Evolutionary conservation across 2,888 invertebrate species (phyloP).

Genomic region (Drosophila koepferae): DNA sequence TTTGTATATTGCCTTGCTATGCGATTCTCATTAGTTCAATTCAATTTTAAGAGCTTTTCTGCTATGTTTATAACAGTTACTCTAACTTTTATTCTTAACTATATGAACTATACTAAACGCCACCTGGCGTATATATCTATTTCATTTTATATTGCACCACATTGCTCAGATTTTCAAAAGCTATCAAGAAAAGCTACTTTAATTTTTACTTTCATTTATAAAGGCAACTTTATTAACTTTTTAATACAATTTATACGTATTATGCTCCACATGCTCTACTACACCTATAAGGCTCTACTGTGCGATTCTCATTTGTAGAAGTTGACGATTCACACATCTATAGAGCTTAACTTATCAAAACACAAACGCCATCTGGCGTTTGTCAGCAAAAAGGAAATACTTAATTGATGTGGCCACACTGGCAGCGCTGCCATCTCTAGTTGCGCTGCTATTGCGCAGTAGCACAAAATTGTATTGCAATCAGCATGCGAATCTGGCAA

Average conservation of each 20-base stretch:
- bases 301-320: neutral
- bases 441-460: slow-evolving; percentile 43
- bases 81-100: neutral
- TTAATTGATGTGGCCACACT: slow-evolving; percentile 24
- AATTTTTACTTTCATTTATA: neutral
- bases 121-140: neutral
- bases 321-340: too few species aligned
- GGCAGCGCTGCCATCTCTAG: slow-evolving; percentile 38
- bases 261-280: too few species aligned
- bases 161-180: neutral
- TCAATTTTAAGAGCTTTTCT: neutral
- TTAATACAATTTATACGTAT: neutral
- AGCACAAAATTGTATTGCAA: slow-evolving; percentile 17
- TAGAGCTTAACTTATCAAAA: too few species aligned
- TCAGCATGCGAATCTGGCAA: slow-evolving; percentile 15
- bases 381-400: too few species aligned
- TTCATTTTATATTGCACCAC: neutral
- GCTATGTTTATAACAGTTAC: neutral
- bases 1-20: neutral
- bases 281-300: neutral
- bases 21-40: neutral
- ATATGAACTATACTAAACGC: neutral
- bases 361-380: slow-evolving; percentile 28
- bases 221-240: neutral
- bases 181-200: neutral